These are phyloP conservation scores for Montipora sp. DNA, from an alignment of 64 coral and sea anemone species.

Conservation along the genomic window DNA sequence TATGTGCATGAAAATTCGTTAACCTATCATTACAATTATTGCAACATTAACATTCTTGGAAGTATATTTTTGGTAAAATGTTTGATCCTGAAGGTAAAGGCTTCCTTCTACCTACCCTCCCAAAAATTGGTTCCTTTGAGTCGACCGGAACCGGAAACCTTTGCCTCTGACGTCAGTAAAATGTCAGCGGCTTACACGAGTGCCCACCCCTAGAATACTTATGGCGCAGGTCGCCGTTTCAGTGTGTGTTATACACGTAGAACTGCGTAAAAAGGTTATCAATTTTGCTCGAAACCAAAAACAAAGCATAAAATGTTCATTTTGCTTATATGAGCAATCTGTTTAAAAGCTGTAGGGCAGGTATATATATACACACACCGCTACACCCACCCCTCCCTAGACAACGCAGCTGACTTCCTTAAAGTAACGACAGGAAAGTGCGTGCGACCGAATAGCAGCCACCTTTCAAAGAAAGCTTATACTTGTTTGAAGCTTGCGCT, in stretches of 20 bases:
- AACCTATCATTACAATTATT: constrained; percentile 27
- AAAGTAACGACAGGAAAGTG: background rate
- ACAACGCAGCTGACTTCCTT: background rate
- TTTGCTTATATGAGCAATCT: background rate
- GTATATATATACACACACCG: background rate
- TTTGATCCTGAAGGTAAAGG: background rate
- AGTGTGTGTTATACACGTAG: too few species aligned
- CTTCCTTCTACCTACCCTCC: background rate
- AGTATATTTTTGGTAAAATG: constrained; percentile 14
- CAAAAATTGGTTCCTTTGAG: background rate
- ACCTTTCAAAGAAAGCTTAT: constrained; percentile 85
- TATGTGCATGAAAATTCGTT: constrained; percentile 7
- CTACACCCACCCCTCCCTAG: background rate
- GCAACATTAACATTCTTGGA: constrained; percentile 8
- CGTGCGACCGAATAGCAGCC: too few species aligned
- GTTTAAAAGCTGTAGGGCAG: background rate
- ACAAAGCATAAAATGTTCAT: too few species aligned
- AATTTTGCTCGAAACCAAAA: too few species aligned
- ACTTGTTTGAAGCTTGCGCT: constrained; percentile 84
- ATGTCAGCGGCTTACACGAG: too few species aligned
- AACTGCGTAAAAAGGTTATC: too few species aligned
- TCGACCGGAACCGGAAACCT: background rate
- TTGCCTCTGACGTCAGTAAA: too few species aligned
- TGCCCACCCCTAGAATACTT: too few species aligned
- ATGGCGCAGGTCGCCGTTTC: too few species aligned